These are phyloP conservation scores for Phataginus tetradactyla DNA, from an alignment of 2,797 vertebrate species.

Conservation along the genomic window DNA sequence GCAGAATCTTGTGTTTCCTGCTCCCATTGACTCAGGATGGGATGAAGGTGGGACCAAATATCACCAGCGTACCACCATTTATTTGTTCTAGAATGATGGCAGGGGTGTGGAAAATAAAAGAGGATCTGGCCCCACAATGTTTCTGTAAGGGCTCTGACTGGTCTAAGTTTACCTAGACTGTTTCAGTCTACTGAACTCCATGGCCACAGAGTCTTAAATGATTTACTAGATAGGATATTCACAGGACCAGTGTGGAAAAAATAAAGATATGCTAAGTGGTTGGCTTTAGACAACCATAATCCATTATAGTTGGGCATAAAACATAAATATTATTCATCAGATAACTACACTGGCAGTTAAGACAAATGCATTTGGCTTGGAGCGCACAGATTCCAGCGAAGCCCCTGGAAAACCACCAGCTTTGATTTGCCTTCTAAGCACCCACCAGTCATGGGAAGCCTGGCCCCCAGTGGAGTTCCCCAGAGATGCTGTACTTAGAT, in stretches of 20 bases:
- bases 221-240: background rate
- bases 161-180: background rate
- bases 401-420: background rate
- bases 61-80: background rate
- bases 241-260: background rate
- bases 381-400: background rate
- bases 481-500: background rate
- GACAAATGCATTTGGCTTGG: background rate
- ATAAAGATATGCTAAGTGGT: background rate
- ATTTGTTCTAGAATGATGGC: background rate
- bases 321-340: background rate
- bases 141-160: background rate
- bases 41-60: background rate
- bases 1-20: background rate
- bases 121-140: background rate
- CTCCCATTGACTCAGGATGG: background rate
- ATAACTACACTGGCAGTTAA: background rate
- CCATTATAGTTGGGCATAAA: background rate
- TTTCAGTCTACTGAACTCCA: background rate
- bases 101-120: background rate
- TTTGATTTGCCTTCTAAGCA: background rate
- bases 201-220: background rate
- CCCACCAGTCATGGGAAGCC: background rate
- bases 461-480: background rate
- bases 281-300: background rate